A percentile compares a stretch with the other conserved stretches of the same genome.
Evolutionary conservation across 2,888 invertebrate genomes (phyloP).

Genomic region (Cantharis rustica): DNA sequence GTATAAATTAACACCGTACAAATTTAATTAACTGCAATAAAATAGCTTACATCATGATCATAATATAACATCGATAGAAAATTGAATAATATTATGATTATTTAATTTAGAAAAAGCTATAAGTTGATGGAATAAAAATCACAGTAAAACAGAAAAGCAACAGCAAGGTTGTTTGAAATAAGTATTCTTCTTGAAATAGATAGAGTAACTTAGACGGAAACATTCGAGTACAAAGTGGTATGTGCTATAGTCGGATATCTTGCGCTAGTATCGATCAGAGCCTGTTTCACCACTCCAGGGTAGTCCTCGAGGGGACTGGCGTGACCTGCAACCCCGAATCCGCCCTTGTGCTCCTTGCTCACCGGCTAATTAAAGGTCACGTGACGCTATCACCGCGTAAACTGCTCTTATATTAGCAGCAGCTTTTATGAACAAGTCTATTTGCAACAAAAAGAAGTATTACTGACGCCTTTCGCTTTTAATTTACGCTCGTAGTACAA

Average conservation of each 20-base stretch:
- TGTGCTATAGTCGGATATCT: conserved; percentile 34
- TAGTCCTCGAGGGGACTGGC: conserved; percentile 50
- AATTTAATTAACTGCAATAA: neutral
- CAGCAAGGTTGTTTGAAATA: neutral
- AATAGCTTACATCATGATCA: neutral
- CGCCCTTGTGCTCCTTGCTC: conserved; percentile 47
- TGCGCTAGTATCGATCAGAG: conserved; percentile 45
- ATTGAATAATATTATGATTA: neutral
- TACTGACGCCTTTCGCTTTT: conserved; percentile 23
- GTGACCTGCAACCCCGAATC: conserved; percentile 51
- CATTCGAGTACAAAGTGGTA: conserved; percentile 26
- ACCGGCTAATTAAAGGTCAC: conserved; percentile 53
- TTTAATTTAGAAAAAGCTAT: neutral
- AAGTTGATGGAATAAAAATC: neutral
- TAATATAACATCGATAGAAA: neutral
- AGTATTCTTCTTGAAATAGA: conserved; percentile 10
- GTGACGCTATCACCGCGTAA: conserved; percentile 48
- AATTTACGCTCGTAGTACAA: conserved; percentile 14
- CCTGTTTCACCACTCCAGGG: conserved; percentile 34
- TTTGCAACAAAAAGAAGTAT: conserved; percentile 28
- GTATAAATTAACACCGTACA: neutral
- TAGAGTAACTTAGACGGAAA: conserved; percentile 18
- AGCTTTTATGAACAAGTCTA: conserved; percentile 41
- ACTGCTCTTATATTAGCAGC: conserved; percentile 46
- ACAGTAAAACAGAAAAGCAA: neutral